Base-by-base conservation (phyloP, 2,797 vertebrate species). In the Pseudopleuronectes americanus region DNA sequence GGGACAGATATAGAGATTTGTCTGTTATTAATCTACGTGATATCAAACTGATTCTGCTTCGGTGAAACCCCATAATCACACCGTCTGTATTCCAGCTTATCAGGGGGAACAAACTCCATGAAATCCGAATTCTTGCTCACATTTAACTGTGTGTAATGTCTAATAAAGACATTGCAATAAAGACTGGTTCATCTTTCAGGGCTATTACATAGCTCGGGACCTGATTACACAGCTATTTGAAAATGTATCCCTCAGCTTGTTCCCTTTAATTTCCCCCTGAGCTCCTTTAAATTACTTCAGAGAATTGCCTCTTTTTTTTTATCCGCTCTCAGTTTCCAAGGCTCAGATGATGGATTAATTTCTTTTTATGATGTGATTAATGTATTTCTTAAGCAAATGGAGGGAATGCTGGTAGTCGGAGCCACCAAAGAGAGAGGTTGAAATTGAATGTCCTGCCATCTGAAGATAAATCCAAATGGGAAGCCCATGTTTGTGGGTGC, bases 191-290 rank as follows among this genome's bases (percentile, higher is more conserved):
- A 85, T 90, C 68, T 87, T 93, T 83, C 80, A 83, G 77, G 77
- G 80, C 75, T 82, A 90, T 90, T 90, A 89, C 80, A 87, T 81
- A 83, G 87, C 87, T 87, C 54, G 76, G 76, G 87, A 89, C 87
- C 79, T 87, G 82, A 91, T 88, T 90, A 92, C 85, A 86, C 90
- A 91, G 88, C 77, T 76, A 90, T 89, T 90, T 92, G 82, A 84
- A 85, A 90, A 93, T 54, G 81, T 88, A 87, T 91, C 89, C 83
- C 90, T 88, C 76, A 83, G 85, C 84, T 89, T 89, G 80, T 89
- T 92, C 86, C 51, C 84, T 89, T 90, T 90, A 80, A 92, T 92
- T 92, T 87, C 76, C 85, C 89, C 83, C 83, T 87, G 89, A 89
- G 89, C 86, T 77, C 75, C 80, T 63, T 85, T 89, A 92, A 90